A percentile compares a stretch with the other conserved stretches of the same genome.
phyloP scores from a whole-genome alignment of 2,797 vertebrate genomes.

The Amniataba percoides region DNA sequence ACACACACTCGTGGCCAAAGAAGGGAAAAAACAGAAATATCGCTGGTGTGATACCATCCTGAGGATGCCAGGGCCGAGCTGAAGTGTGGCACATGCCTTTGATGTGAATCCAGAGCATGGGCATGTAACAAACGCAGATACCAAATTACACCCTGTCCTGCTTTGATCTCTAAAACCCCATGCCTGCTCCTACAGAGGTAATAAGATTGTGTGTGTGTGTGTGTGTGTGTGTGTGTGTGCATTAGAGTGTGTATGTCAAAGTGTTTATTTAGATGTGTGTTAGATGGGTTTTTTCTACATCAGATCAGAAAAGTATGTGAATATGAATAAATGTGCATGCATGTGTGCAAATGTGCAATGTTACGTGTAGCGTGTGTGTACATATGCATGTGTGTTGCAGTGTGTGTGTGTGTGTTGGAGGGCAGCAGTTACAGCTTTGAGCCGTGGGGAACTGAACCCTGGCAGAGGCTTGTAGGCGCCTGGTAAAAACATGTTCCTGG shows the following conservation, averaged over 20 bases:
- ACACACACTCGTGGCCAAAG: constrained; percentile 23
- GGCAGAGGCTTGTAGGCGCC: constrained; percentile 69
- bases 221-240: constrained; percentile 35
- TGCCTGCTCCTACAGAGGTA: constrained; percentile 70
- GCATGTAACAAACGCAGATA: constrained; percentile 83
- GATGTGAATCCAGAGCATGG: constrained; percentile 82
- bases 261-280: constrained; percentile 40
- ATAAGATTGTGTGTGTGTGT: constrained; percentile 63
- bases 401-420: constrained; percentile 32
- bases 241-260: constrained; percentile 31
- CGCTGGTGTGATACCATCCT: constrained; percentile 72
- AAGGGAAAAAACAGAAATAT: constrained; percentile 57
- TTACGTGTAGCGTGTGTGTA: constrained; percentile 11
- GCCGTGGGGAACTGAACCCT: constrained; percentile 69
- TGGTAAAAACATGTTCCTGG: constrained; percentile 82
- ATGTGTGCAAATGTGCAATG: constrained; percentile 27
- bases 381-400: constrained; percentile 10
- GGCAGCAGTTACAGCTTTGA: constrained; percentile 43
- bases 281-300: constrained; percentile 33
- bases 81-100: constrained; percentile 80
- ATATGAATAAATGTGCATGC: constrained; percentile 22
- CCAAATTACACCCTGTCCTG: constrained; percentile 80
- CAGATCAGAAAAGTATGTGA: constrained; percentile 24
- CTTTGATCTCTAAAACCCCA: constrained; percentile 83
- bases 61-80: constrained; percentile 75